phyloP scores from a whole-genome alignment of 2,888 invertebrate species.

The Leistus spinibarbis region DNA sequence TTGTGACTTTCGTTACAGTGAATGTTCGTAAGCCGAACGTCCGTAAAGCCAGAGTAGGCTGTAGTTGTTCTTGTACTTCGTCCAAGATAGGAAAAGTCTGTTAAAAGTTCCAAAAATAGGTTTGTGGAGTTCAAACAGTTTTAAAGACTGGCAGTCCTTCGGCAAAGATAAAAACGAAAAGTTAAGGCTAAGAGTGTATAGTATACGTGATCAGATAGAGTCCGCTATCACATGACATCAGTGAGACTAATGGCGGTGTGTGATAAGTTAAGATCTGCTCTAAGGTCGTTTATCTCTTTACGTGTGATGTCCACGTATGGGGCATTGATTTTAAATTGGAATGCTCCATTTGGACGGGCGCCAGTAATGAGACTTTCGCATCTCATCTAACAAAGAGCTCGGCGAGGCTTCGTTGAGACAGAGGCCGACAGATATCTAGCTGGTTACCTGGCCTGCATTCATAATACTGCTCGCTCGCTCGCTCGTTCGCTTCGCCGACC shows the following conservation, averaged over 20 bases:
- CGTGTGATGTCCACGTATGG: slow-evolving; percentile 7
- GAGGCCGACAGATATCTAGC: not conserved
- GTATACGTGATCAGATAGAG: not conserved
- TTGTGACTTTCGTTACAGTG: no score
- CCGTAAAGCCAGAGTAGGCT: no score
- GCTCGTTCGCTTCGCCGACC: not conserved
- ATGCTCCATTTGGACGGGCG: slow-evolving; percentile 16
- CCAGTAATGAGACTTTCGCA: slow-evolving; percentile 30
- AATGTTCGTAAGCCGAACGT: no score
- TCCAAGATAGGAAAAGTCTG: not conserved
- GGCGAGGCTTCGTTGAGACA: not conserved
- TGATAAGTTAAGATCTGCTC: not conserved
- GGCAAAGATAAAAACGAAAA: not conserved
- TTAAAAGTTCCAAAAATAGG: not conserved
- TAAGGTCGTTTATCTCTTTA: not conserved
- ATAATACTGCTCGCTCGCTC: not conserved
- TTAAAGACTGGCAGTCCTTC: not conserved
- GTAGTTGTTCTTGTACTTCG: not conserved
- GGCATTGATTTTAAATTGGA: slow-evolving; percentile 13
- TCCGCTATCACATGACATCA: not conserved
- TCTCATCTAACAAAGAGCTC: slow-evolving; percentile 23
- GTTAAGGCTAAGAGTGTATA: not conserved
- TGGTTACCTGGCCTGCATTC: not conserved
- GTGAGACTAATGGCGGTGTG: not conserved
- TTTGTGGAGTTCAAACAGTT: not conserved